These are phyloP conservation scores for Fragum fragum DNA, from an alignment of 2,888 invertebrate species.

Conservation along the genomic window DNA sequence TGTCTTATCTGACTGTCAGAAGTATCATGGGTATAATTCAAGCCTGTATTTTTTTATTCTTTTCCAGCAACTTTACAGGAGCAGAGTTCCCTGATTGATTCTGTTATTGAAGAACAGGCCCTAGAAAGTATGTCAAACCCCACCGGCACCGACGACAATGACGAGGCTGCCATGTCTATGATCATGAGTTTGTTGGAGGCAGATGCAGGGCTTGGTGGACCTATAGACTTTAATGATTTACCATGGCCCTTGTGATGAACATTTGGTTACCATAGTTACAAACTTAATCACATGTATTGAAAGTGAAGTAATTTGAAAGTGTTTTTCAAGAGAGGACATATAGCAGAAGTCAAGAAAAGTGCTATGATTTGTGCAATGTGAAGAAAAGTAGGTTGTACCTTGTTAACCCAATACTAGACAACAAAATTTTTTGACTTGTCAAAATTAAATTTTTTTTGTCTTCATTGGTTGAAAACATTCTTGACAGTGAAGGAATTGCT, in stretches of 20 bases:
- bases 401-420: too few species aligned
- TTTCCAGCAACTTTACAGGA: conserved; percentile 42
- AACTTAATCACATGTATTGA: neutral
- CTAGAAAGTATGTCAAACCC: conserved; percentile 75
- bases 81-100: conserved; percentile 69
- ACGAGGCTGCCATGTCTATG: conserved; percentile 96
- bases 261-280: neutral
- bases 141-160: conserved; percentile 85
- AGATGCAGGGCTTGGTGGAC: conserved; percentile 95
- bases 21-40: too few species aligned
- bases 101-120: conserved; percentile 78
- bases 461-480: too few species aligned
- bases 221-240: conserved; percentile 94
- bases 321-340: neutral
- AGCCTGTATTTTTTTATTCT: neutral
- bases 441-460: too few species aligned
- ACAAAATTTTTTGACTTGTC: too few species aligned
- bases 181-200: conserved; percentile 96
- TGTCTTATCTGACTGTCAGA: too few species aligned
- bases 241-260: conserved; percentile 92
- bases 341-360: neutral
- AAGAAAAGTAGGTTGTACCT: too few species aligned
- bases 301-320: neutral
- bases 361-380: too few species aligned
- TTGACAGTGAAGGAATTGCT: neutral